Evolutionary conservation across 2,888 invertebrate genomes (phyloP), one percentile per base, ranked within the genome.

Genomic region (Magallana nippona): DNA sequence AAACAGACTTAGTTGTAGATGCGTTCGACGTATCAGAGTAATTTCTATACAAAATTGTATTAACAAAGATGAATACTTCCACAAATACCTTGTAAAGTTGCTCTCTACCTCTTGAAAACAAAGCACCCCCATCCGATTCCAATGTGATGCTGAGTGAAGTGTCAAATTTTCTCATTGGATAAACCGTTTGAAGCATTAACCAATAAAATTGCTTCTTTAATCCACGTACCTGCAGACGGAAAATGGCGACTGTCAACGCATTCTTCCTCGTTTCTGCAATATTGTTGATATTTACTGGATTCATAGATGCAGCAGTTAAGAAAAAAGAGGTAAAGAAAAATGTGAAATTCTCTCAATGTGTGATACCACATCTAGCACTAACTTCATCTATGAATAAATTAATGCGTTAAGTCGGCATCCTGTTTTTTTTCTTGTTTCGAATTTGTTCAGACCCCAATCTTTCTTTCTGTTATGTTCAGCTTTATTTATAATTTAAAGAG

Each of bases 191-290:
- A 13, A 22, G 1, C 22, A 62, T 82, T 55, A 80, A 78, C 89
- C 89, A 89, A 89, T 89, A 78, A 86, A 78, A 85, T n/a, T 11
- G 15, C 78, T 80, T 57, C 80, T 86, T 71, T 78, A 78, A 85
- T 88, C 87, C 89, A 89, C 89, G 89, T 89, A 86, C 87, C 84
- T 88, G 86, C 86, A 87, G 86, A 83, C 87, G 56, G 63, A 63
- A 86, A 82, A 89, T 89, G 88, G 88, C 85, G 78, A 56, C 86
- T 56, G 82, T 71, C 32, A 85, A 71, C 55, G 78, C 44, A 56
- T 79, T 82, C 62, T 78, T 85, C 55, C 79, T 82, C 11, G 63
- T 86, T 71, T 82, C 82, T 17, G 79, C 83, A 55, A 78, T 86
- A 55, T 63, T 87, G 79, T 83, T 84, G 79, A 81, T 82, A 15